phyloP scores from a whole-genome alignment of 2,113 vertebrate species.

The Gorsachius goisagi region DNA sequence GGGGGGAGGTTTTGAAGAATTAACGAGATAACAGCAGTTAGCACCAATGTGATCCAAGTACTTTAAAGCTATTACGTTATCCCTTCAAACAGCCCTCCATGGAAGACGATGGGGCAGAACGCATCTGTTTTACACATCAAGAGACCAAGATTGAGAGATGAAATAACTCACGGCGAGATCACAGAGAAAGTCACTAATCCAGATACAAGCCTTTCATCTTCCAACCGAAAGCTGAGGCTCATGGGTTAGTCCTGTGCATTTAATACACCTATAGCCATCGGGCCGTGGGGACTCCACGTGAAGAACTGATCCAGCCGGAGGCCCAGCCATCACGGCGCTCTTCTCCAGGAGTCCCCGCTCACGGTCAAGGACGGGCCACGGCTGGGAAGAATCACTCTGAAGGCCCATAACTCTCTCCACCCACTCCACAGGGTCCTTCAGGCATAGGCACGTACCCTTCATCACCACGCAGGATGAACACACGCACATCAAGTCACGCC shows the following conservation, averaged over 20 bases:
- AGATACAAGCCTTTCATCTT: neutral
- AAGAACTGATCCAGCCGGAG: accelerated
- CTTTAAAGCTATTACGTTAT: accelerated
- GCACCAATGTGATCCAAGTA: neutral
- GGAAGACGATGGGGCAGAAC: neutral
- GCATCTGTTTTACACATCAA: neutral
- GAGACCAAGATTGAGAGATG: neutral
- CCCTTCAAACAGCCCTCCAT: neutral
- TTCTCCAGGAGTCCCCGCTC: neutral
- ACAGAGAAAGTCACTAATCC: neutral
- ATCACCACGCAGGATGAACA: neutral
- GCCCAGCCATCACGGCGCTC: accelerated
- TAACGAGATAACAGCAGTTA: neutral
- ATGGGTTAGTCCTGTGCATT: neutral
- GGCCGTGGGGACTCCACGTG: accelerated
- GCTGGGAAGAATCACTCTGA: neutral
- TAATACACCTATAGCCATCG: neutral
- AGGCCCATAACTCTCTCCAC: accelerated
- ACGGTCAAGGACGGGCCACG: neutral
- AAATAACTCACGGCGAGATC: neutral
- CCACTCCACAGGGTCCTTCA: neutral
- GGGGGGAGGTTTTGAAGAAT: neutral
- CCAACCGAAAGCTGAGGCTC: neutral
- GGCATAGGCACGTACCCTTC: neutral
- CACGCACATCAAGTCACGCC: accelerated